Evolutionary conservation across 1,140 invertebrate genomes (phyloP).

Genomic region (Heliothis subflexa): DNA sequence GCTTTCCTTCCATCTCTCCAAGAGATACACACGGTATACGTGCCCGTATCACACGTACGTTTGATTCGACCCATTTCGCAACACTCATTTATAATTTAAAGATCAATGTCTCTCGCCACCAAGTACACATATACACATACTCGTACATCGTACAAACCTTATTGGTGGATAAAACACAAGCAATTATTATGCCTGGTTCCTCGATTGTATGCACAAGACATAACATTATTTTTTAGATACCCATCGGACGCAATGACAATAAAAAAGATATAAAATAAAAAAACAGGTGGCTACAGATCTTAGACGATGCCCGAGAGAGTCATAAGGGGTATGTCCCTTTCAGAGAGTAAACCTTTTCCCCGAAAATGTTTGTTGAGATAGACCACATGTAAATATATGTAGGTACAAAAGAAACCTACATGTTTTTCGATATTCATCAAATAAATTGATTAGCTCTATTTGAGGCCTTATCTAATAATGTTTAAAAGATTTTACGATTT

Average conservation of each 20-base stretch:
- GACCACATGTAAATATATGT: neutral
- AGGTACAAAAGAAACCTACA: neutral
- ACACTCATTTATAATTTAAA: constrained; percentile 53
- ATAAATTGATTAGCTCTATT: neutral
- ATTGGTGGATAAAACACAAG: neutral
- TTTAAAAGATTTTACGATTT: neutral
- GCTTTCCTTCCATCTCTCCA: constrained; percentile 35
- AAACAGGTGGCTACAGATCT: constrained; percentile 60
- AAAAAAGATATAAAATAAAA: constrained; percentile 50
- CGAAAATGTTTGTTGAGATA: constrained; percentile 30
- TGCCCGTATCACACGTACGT: constrained; percentile 34
- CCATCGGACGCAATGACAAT: constrained; percentile 45
- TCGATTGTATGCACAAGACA: constrained; percentile 7
- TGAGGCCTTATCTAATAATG: neutral
- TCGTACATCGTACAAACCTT: neutral
- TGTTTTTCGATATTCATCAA: constrained; percentile 9
- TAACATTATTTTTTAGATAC: constrained; percentile 27
- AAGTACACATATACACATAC: neutral
- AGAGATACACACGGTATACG: constrained; percentile 24
- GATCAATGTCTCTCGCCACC: constrained; percentile 46
- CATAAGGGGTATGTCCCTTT: constrained; percentile 62
- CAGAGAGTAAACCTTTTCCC: constrained; percentile 58
- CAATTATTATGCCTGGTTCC: neutral
- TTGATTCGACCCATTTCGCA: constrained; percentile 51
- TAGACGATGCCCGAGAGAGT: constrained; percentile 60